Evolutionary conservation across 2,113 vertebrate genomes (phyloP).

Genomic region (Strix aluco): DNA sequence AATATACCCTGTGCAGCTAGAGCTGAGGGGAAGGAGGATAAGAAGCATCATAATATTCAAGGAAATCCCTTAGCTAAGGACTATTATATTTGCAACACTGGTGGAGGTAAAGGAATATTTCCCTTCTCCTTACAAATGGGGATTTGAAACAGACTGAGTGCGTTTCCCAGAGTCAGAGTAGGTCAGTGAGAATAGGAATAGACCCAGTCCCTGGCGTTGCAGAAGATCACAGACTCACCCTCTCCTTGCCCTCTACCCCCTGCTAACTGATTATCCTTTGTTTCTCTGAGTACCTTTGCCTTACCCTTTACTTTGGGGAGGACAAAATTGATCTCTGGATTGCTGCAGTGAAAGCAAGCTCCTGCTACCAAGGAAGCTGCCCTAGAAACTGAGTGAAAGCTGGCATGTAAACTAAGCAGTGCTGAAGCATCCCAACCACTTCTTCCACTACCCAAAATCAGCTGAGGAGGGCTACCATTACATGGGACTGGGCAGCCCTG

Average conservation of each 20-base stretch:
- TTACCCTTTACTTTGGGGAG: neutral
- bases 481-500: neutral
- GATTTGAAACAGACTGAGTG: neutral
- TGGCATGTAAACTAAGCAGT: neutral
- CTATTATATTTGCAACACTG: neutral
- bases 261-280: neutral
- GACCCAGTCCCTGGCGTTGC: neutral
- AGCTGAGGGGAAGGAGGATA: neutral
- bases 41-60: neutral
- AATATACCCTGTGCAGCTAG: neutral
- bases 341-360: neutral
- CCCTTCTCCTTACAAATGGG: neutral
- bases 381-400: neutral
- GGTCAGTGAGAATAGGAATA: neutral
- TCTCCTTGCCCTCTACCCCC: neutral
- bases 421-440: neutral
- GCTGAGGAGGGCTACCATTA: neutral
- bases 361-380: neutral
- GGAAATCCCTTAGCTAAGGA: neutral
- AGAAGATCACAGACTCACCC: neutral
- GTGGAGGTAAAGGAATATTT: neutral
- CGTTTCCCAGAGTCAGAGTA: neutral
- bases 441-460: neutral
- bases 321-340: neutral
- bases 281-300: neutral